Conservation (phyloP, 2,888 invertebrate species). For the Lycaena phlaeas region DNA sequence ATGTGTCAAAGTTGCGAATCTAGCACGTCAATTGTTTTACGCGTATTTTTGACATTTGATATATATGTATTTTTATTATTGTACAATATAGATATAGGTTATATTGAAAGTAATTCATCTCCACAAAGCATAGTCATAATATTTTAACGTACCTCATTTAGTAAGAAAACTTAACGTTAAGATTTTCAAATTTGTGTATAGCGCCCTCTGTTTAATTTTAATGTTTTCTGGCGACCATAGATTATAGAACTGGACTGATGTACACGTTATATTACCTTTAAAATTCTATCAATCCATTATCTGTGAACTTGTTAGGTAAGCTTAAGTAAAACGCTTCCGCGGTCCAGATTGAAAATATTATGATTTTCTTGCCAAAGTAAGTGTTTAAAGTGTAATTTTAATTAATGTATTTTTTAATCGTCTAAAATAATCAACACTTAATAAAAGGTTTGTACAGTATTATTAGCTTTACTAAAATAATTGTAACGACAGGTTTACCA, state of each 20-base stretch:
- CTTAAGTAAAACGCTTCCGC: neutral
- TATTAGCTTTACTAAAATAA: conserved; percentile 68
- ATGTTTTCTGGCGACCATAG: conserved; percentile 2
- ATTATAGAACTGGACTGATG: neutral
- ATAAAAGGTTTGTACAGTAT: conserved; percentile 64
- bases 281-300: neutral
- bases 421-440: conserved; percentile 4
- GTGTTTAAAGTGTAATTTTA: conserved; percentile 16
- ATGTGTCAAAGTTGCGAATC: conserved; percentile 20
- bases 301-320: neutral
- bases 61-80: conserved; percentile 21
- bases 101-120: conserved; percentile 34
- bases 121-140: conserved; percentile 58
- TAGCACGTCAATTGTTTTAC: neutral
- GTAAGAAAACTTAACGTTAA: conserved; percentile 49
- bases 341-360: conserved; percentile 5
- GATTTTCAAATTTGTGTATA: conserved; percentile 28
- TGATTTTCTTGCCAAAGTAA: conserved; percentile 59
- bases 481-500: conserved; percentile 22
- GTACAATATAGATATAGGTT: conserved; percentile 36
- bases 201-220: conserved; percentile 6
- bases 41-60: conserved; percentile 25
- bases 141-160: conserved; percentile 70
- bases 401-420: conserved; percentile 3
- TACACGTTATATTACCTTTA: neutral